Evolutionary conservation across 2,797 vertebrate species (phyloP), one percentile per base, ranked within the genome.

Genomic region (Oryzias dopingdopingensis): DNA sequence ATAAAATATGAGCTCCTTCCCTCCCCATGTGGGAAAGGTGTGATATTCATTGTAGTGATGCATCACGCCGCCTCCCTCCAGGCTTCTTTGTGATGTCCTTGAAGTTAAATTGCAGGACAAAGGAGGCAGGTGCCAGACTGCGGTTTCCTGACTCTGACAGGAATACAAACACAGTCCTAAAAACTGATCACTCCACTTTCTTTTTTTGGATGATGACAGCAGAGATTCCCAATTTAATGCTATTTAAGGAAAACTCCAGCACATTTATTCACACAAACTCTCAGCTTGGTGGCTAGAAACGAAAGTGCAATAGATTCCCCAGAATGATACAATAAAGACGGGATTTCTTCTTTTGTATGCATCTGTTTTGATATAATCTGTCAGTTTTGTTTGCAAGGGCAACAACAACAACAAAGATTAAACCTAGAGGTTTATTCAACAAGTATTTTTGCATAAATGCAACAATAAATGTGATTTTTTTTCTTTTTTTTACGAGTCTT

Each of bases 51-150:
- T 55, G 62, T 78, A 59, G 69, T 74, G 61, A 79, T 77, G 54
- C 74, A 77, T 83, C 75, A 73, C 55, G 14, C 47, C 56, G 62
- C 57, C 42, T 73, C 61, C 67, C 65, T 70, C 52, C 64, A 58
- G 63, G 58, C 64, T 65, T 57, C 77, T 71, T 57, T 49, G 67
- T 72, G 84, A 82, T 65, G 79, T 78, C 86, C 84, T 88, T 85
- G 79, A 83, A 79, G 79, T 77, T 75, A 53, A 59, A 62, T 22
- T 55, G 65, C 13, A 42, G 78, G 74, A 73, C 16, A 55, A 72
- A 62, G 67, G 66, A 82, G 63, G 69, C 65, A 65, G 81, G 68
- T 51, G 47, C 67, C 83, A 84, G 77, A 82, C 77, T 72, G 67
- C 80, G 80, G 80, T 65, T 76, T 74, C 59, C 74, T 69, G 75